Conservation (phyloP, 2,888 invertebrate genomes). For the Halocaridina rubra region DNA sequence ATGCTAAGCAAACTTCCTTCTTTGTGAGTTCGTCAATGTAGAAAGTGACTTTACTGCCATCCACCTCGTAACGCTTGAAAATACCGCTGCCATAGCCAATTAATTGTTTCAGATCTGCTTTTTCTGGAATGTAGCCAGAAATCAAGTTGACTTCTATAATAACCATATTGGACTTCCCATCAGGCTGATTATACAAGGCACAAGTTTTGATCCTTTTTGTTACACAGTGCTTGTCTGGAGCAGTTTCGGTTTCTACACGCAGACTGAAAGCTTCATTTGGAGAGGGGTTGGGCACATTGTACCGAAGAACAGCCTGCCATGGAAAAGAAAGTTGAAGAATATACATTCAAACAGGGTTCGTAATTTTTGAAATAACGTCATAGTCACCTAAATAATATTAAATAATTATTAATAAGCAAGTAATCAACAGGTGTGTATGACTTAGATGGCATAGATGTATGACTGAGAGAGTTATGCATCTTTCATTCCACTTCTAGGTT, state of each 20-base stretch:
- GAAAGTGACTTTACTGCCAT: conserved; percentile 52
- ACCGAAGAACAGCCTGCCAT: conserved; percentile 1
- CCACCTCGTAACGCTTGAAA: conserved; percentile 57
- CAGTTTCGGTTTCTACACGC: neutral
- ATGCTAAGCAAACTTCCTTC: conserved; percentile 66
- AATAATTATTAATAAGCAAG: no score
- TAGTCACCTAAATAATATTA: no score
- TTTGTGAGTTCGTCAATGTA: conserved; percentile 43
- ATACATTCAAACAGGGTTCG: no score
- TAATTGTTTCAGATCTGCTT: conserved; percentile 65
- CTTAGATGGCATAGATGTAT: no score
- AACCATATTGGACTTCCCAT: conserved; percentile 73
- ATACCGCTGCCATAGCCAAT: neutral
- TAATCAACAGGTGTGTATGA: no score
- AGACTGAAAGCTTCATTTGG: conserved; percentile 3
- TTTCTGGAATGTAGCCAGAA: conserved; percentile 68
- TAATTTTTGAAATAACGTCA: no score
- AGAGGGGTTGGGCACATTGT: neutral
- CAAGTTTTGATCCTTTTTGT: conserved; percentile 63
- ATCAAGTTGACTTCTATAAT: conserved; percentile 69
- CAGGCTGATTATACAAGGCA: conserved; percentile 65
- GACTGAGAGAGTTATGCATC: no score
- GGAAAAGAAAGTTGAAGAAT: neutral
- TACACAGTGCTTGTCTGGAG: conserved; percentile 64
- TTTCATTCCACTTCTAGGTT: no score